Evolutionary conservation across 2,888 invertebrate species (phyloP).

Genomic region (Pollenia griseotomentosa): DNA sequence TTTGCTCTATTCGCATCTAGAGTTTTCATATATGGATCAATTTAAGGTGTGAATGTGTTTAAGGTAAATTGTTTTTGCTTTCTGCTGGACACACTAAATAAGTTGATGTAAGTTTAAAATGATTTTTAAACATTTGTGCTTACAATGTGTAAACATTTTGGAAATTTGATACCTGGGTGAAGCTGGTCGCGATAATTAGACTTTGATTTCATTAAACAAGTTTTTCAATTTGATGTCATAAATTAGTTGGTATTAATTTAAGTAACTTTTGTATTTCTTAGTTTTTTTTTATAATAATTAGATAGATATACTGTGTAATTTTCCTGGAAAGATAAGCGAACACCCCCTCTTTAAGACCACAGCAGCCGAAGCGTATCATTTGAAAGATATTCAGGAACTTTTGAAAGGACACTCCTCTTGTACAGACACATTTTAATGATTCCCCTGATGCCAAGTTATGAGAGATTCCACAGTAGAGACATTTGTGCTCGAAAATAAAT

Average conservation of each 20-base stretch:
- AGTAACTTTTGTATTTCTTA: too few species aligned
- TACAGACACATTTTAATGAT: too few species aligned
- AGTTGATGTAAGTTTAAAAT: not conserved
- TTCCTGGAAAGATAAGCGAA: too few species aligned
- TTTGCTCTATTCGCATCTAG: not conserved
- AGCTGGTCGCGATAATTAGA: not conserved
- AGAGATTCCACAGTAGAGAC: too few species aligned
- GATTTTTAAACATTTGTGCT: not conserved
- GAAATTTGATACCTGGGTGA: constrained; percentile 8
- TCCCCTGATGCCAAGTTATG: too few species aligned
- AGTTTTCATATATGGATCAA: constrained; percentile 3
- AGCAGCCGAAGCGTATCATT: too few species aligned
- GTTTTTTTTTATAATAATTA: too few species aligned
- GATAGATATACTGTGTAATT: too few species aligned
- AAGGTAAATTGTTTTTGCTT: constrained; percentile 2
- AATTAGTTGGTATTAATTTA: not conserved
- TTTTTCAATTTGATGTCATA: not conserved
- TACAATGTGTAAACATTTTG: constrained; percentile 11
- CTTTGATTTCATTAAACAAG: not conserved
- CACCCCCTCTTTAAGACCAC: too few species aligned
- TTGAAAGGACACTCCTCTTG: too few species aligned
- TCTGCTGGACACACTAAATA: constrained; percentile 9
- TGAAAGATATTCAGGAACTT: too few species aligned
- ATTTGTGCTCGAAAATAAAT: too few species aligned
- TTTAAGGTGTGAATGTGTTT: constrained; percentile 4